Conservation (phyloP, 2,888 invertebrate genomes). For the Bombylius major region DNA sequence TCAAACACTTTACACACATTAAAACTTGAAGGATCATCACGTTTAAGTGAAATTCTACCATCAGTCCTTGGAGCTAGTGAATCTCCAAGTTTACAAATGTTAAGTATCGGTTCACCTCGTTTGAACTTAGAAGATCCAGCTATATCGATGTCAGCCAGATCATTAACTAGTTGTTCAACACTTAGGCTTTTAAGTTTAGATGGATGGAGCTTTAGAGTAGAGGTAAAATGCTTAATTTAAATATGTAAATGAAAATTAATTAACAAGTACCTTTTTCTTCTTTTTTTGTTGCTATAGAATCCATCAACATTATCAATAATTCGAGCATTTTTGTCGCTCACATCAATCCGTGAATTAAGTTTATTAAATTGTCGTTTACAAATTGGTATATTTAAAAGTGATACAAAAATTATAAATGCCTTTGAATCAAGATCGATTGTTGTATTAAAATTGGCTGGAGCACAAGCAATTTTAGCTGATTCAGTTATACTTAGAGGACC, state of each 20-base stretch:
- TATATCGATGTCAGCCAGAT: slow-evolving; percentile 23
- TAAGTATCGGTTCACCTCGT: slow-evolving; percentile 42
- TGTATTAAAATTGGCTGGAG: slow-evolving; percentile 39
- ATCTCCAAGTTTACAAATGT: slow-evolving; percentile 40
- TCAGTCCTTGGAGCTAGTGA: slow-evolving; percentile 42
- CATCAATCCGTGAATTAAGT: slow-evolving; percentile 40
- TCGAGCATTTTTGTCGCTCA: slow-evolving; percentile 38
- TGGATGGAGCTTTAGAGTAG: slow-evolving; percentile 45
- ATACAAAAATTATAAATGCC: slow-evolving; percentile 17
- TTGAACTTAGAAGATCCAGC: slow-evolving; percentile 41
- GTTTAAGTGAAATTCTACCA: slow-evolving; percentile 43
- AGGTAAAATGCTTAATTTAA: slow-evolving; percentile 26
- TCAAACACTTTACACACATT: slow-evolving; percentile 41
- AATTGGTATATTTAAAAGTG: slow-evolving; percentile 27
- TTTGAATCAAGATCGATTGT: slow-evolving; percentile 38
- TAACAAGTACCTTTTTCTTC: not conserved
- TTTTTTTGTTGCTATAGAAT: slow-evolving; percentile 15
- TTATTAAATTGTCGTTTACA: slow-evolving; percentile 41
- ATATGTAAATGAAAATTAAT: too few relatives aligned
- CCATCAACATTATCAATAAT: slow-evolving; percentile 36
- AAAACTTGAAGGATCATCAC: slow-evolving; percentile 41
- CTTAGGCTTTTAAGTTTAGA: slow-evolving; percentile 41
- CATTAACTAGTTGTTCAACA: slow-evolving; percentile 35
- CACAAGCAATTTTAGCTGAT: slow-evolving; percentile 39
- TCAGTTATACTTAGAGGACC: slow-evolving; percentile 38